Percentiles rank a stretch among this genome's conserved stretches.
Conservation (phyloP, 2,797 vertebrate species). For the Hafferia zeledoni region DNA sequence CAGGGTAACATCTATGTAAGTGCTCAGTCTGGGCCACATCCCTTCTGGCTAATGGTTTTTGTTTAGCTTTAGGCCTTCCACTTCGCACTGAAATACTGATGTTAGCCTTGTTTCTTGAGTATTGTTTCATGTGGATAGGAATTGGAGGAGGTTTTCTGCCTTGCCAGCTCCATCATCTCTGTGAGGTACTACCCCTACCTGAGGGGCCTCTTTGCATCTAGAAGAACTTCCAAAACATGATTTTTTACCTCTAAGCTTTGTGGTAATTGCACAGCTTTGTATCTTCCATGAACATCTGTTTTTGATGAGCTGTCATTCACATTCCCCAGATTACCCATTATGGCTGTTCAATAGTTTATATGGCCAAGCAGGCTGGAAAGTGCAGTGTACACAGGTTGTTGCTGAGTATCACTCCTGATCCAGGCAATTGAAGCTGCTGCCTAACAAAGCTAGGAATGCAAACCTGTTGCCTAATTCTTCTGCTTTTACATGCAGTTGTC, state of each 20-base stretch:
- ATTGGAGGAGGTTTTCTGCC: neutral
- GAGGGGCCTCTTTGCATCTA: neutral
- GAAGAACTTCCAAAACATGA: neutral
- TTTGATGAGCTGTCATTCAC: neutral
- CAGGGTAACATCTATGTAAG: slow-evolving; percentile 90
- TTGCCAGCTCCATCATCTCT: neutral
- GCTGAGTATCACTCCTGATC: neutral
- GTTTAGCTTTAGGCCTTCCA: neutral
- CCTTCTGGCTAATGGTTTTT: neutral
- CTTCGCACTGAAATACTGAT: neutral
- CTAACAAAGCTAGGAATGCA: neutral
- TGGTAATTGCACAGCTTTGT: neutral
- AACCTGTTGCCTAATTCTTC: neutral
- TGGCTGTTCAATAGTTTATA: neutral
- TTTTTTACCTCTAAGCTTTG: neutral
- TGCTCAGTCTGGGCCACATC: neutral
- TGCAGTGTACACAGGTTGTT: neutral
- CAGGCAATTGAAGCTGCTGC: neutral
- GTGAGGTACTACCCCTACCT: neutral
- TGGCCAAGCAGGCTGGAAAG: neutral
- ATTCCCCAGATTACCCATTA: neutral
- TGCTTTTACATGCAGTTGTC: neutral
- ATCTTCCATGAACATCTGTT: neutral
- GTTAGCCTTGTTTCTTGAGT: neutral
- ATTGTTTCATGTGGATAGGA: neutral